A percentile compares a stretch with the other conserved stretches of the same genome.
Evolutionary conservation across 2,888 invertebrate genomes (phyloP).

Genomic region (Harpalus rubripes): DNA sequence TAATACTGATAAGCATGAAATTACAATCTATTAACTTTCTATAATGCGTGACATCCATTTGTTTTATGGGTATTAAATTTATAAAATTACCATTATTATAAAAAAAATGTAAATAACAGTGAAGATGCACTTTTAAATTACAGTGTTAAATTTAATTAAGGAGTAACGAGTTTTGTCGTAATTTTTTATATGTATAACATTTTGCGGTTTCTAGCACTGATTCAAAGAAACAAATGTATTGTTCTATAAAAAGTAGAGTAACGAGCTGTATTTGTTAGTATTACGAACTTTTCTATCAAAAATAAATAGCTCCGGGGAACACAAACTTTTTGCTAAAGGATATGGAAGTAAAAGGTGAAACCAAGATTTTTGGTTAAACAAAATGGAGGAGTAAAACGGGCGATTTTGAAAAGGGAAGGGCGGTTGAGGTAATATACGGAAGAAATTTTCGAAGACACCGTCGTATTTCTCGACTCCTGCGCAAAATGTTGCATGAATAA

Average conservation of each 20-base stretch:
- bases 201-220: neutral
- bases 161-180: neutral
- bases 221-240: neutral
- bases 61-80: too few species aligned
- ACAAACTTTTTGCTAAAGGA: neutral
- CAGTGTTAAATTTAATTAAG: neutral
- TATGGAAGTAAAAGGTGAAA: neutral
- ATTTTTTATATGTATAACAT: neutral
- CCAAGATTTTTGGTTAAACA: neutral
- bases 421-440: too few species aligned
- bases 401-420: too few species aligned
- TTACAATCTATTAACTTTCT: too few species aligned
- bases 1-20: too few species aligned
- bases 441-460: too few species aligned
- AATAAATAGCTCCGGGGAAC: neutral
- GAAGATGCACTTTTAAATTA: neutral
- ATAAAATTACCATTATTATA: too few species aligned
- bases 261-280: neutral
- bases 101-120: neutral
- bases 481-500: too few species aligned
- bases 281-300: neutral
- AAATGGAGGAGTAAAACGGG: too few species aligned
- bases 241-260: neutral
- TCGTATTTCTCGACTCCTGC: too few species aligned
- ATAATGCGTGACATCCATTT: too few species aligned